Evolutionary conservation across 2,113 vertebrate species (phyloP).

Genomic region (Ceyx margarethae): DNA sequence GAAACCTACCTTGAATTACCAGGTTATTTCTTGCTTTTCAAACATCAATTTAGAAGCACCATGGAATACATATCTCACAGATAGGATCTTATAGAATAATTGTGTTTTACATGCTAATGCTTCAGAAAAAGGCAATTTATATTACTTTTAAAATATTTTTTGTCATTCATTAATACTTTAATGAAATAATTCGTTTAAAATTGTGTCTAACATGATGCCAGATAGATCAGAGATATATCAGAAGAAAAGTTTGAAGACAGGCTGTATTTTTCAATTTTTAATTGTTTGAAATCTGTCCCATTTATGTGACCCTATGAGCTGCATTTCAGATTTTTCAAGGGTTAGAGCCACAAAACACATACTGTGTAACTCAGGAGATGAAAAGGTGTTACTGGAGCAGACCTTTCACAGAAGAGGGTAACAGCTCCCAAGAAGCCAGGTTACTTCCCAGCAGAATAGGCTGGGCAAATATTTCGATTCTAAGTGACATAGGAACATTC

Average conservation of each 20-base stretch:
- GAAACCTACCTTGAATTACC: background rate
- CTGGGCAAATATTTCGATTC: background rate
- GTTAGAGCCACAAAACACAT: background rate
- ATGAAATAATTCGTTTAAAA: background rate
- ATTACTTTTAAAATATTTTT: background rate
- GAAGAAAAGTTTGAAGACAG: background rate
- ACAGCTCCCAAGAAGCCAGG: background rate
- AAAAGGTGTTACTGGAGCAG: background rate
- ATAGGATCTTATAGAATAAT: background rate
- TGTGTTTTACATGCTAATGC: background rate
- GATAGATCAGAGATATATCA: background rate
- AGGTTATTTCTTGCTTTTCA: background rate
- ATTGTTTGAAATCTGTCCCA: background rate
- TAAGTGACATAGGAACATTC: background rate
- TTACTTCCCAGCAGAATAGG: background rate
- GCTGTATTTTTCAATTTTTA: background rate
- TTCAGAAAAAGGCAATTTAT: background rate
- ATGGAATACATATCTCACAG: background rate
- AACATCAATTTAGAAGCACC: background rate
- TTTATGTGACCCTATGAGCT: background rate
- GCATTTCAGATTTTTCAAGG: fast-evolving
- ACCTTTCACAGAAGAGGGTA: background rate
- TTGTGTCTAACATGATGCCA: background rate
- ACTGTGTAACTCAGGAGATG: background rate
- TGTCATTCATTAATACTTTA: background rate